Evolutionary conservation across 2,888 invertebrate genomes (phyloP).

Genomic region (Alloplasta piceator): DNA sequence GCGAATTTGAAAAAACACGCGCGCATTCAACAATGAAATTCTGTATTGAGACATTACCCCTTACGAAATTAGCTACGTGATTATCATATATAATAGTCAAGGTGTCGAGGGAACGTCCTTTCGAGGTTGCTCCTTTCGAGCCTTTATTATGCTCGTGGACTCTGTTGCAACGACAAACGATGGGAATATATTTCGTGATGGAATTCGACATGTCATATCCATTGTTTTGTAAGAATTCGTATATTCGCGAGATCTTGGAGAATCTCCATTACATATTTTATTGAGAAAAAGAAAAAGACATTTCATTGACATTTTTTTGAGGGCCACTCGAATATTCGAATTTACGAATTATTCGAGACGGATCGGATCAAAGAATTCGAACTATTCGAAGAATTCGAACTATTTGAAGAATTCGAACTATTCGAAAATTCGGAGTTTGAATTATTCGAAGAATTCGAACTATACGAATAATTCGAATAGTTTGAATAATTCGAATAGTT

Average conservation of each 20-base stretch:
- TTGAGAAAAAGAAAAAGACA: too few species aligned
- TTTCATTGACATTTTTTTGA: too few species aligned
- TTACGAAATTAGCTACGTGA: conserved; percentile 78
- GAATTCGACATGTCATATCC: conserved; percentile 68
- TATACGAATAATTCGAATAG: too few species aligned
- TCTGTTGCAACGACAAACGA: conserved; percentile 53
- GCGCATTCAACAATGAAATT: conserved; percentile 72
- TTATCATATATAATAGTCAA: conserved; percentile 66
- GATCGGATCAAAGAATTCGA: too few species aligned
- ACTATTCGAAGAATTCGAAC: too few species aligned
- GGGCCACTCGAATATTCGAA: too few species aligned
- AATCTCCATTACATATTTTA: too few species aligned
- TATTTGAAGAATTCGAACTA: too few species aligned
- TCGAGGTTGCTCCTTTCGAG: conserved; percentile 63
- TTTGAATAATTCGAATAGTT: too few species aligned
- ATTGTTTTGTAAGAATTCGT: conserved; percentile 22
- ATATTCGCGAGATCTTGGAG: background rate
- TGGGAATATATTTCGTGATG: conserved; percentile 76
- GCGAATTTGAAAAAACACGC: conserved; percentile 20
- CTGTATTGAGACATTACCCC: conserved; percentile 73
- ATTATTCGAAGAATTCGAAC: too few species aligned
- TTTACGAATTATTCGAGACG: too few species aligned
- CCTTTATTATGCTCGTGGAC: conserved; percentile 21
- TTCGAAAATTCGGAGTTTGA: too few species aligned
- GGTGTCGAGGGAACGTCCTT: conserved; percentile 64